Evolutionary conservation across 1,140 invertebrate genomes (phyloP), one percentile per base, ranked within the genome.

Genomic region (Drosophila fuyamai): DNA sequence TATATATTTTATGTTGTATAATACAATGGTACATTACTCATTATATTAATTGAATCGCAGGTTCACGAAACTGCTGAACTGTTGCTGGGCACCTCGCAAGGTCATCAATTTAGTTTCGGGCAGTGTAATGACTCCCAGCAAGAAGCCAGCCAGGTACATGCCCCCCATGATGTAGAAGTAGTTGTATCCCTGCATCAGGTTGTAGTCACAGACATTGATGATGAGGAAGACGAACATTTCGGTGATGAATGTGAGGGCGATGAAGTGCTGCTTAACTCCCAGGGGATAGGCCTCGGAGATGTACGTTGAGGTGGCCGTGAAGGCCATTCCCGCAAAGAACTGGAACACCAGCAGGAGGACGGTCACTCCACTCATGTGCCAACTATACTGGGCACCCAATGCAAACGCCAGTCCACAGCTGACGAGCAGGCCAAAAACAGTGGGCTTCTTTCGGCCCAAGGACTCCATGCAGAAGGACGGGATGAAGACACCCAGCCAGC

Each of bases 91-190:
- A 13, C 91, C 80, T 0, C 78, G 82, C 10, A 92, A 41, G 4
- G 90, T 80, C 23, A 56, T 40, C 27, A 38, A 0, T 18, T 46
- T 75, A 2, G 90, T 92, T 67, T 92, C 90, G 13, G 90, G 90
- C 27, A 92, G 29, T n/a, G 50, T 54, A 12, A 62, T 32, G 12
- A 79, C 50, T 3, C 61, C 78, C 4, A 73, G 4, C 0, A 85
- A 0, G 4, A 58, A 78, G 4, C 66, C 86, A 1, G 65, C n/a
- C 1, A 88, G 0, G 5, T 53, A 88, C 10, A 91, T 14, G 18
- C 6, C 55, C 4, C 72, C 90, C 38, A 90, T 3, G 7, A 67
- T 9, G 13, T 66, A 62, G 32, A 91, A 91, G 55, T 50, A 86
- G n/a, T 43, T 50, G 12, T 43, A 53, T 9, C n/a, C 10, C n/a